phyloP scores from a whole-genome alignment of 2,888 invertebrate genomes.

The Cloeon dipterum region DNA sequence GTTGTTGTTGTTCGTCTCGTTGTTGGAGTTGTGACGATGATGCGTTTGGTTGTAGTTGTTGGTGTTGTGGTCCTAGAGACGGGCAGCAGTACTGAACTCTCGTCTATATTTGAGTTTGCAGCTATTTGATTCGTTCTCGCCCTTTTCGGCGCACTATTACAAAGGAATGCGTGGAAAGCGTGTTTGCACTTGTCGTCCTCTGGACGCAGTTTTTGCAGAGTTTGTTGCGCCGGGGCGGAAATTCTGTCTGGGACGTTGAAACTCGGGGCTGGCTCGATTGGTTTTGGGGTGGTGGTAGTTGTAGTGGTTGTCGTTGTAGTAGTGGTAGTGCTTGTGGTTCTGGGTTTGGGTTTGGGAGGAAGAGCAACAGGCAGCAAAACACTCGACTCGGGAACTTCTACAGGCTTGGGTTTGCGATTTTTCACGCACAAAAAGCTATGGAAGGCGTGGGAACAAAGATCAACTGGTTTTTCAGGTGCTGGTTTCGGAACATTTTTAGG shows the following conservation, averaged over 20 bases:
- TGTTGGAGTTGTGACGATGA: constrained; percentile 6
- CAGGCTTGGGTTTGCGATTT: no score
- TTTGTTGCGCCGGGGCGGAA: not conserved
- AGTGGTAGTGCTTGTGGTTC: not conserved
- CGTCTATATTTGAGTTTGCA: not conserved
- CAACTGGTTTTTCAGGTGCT: no score
- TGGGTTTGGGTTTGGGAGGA: not conserved
- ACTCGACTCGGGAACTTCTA: no score
- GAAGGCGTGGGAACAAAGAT: not conserved
- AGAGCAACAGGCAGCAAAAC: no score
- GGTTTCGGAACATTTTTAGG: no score
- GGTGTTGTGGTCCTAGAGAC: constrained; percentile 1
- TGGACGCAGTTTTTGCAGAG: not conserved
- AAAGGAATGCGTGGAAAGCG: constrained; percentile 7
- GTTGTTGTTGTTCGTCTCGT: constrained; percentile 8
- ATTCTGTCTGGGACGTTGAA: not conserved
- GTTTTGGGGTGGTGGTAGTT: not conserved
- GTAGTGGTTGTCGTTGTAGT: not conserved
- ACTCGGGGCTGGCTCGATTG: not conserved
- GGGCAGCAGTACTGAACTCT: not conserved
- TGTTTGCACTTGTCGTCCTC: constrained; percentile 7
- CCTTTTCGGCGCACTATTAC: constrained; percentile 4
- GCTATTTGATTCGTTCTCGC: constrained; percentile 1
- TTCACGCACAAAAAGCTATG: constrained; percentile 1
- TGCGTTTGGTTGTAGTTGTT: constrained; percentile 4